phyloP scores from a whole-genome alignment of 2,797 vertebrate species.

The Amblyraja radiata region DNA sequence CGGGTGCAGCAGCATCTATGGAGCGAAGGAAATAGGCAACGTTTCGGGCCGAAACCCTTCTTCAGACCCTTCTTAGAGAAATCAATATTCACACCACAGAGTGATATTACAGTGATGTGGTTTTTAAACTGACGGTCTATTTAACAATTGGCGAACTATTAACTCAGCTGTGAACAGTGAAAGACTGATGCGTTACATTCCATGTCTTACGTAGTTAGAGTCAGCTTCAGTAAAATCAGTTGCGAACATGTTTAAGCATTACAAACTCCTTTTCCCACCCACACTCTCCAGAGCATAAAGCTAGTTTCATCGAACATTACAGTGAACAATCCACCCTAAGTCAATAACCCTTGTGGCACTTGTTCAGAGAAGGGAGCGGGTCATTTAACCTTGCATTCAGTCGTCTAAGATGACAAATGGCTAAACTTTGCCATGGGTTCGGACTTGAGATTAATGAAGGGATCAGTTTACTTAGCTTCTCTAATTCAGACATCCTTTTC shows the following conservation, averaged over 20 bases:
- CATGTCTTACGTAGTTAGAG: not conserved
- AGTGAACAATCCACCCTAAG: not conserved
- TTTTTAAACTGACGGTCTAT: slow-evolving; percentile 5
- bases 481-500: not conserved
- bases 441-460: not conserved
- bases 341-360: not conserved
- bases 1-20: too few species aligned
- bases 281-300: not conserved
- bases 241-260: not conserved
- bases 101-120: not conserved
- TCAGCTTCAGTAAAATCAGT: too few species aligned
- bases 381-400: not conserved
- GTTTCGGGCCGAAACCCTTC: too few species aligned
- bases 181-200: not conserved
- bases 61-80: too few species aligned
- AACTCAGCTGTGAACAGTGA: not conserved
- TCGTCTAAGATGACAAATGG: not conserved
- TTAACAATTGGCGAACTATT: not conserved
- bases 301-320: not conserved
- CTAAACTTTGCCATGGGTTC: slow-evolving; percentile 16
- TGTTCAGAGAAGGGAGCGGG: not conserved
- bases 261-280: not conserved
- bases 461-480: not conserved
- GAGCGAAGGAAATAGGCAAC: too few species aligned
- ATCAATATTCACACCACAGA: too few species aligned